A percentile compares a stretch with the other conserved stretches of the same genome.
Conservation (phyloP, 2,888 invertebrate genomes). For the Cryptocheilus praepositus region DNA sequence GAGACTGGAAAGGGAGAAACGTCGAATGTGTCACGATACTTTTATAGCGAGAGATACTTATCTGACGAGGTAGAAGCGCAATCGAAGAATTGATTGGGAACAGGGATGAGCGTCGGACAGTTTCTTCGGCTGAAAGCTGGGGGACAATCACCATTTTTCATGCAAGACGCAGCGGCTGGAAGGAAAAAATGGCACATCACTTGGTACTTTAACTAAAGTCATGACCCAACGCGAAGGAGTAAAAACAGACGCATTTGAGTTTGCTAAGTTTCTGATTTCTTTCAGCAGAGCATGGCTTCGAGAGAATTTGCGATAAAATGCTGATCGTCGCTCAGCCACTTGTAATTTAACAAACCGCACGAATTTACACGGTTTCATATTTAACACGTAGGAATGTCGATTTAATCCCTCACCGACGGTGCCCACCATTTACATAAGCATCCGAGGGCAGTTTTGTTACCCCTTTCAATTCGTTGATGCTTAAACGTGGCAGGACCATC, state of each 20-base stretch:
- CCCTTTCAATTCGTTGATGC: constrained; percentile 21
- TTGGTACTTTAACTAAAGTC: no score
- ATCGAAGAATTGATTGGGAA: constrained; percentile 36
- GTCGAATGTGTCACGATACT: constrained; percentile 33
- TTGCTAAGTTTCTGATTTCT: no score
- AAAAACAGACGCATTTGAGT: no score
- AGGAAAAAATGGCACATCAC: no score
- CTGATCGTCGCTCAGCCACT: neutral
- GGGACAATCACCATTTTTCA: no score
- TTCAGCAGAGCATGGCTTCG: no score
- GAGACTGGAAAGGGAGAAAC: constrained; percentile 11
- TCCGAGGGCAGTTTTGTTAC: constrained; percentile 9
- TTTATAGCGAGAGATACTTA: constrained; percentile 37
- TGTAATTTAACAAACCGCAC: no score
- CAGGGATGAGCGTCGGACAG: constrained; percentile 4
- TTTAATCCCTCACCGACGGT: neutral
- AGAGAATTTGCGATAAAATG: neutral
- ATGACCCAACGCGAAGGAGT: no score
- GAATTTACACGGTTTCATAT: no score
- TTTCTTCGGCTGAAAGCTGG: no score
- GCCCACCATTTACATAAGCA: constrained; percentile 16
- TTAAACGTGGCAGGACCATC: constrained; percentile 21
- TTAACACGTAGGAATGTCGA: no score
- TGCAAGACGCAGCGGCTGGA: no score
- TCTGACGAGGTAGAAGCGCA: constrained; percentile 30